Evolutionary conservation across 2,113 vertebrate species (phyloP), one percentile per base, ranked within the genome.

Genomic region (Cardinalis cardinalis): DNA sequence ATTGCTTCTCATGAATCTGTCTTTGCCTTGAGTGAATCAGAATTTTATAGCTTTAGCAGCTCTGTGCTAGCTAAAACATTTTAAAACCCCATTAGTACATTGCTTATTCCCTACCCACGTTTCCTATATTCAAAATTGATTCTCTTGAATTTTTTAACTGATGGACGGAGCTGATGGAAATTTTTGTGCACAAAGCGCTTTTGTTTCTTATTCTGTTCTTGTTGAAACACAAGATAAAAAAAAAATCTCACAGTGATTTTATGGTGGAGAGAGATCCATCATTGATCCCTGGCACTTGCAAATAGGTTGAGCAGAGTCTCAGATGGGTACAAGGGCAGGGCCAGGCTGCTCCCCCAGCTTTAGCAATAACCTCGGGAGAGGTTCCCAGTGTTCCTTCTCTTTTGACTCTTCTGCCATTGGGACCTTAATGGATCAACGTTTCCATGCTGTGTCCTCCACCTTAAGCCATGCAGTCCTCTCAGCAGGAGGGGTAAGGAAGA

Each of bases 1-100:
- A 93, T 95, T 93, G 86, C 86, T 65, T 90, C 66, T 75, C 84
- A 43, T 69, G 84, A 90, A 78, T 87, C 83, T 91, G 44, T 84
- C 90, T 91, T 93, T 95, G 73, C 73, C 76, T 66, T 84, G 69
- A 88, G 75, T 91, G 88, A 86, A 89, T 80, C 36, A 66, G n/a
- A 87, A 49, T 92, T 93, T 95, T 92, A 95, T 78, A 87, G 94
- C 85, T 95, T 86, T 88, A 91, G 72, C 56, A 91, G 61, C 80
- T 91, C 41, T 74, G 14, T 64, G 72, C 65, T 84, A 44, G 61
- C 85, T 94, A 93, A 93, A 96, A 88, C 73, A 52, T 90, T 93
- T 93, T 32, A 92, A 93, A 82, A 75, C 26, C 34, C 88, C 80
- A 90, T 96, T 95, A 95, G 80, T 78, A 63, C 3, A 0, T 43